Conservation (phyloP, 2,113 vertebrate genomes). For the Sinocyclocheilus anophthalmus region DNA sequence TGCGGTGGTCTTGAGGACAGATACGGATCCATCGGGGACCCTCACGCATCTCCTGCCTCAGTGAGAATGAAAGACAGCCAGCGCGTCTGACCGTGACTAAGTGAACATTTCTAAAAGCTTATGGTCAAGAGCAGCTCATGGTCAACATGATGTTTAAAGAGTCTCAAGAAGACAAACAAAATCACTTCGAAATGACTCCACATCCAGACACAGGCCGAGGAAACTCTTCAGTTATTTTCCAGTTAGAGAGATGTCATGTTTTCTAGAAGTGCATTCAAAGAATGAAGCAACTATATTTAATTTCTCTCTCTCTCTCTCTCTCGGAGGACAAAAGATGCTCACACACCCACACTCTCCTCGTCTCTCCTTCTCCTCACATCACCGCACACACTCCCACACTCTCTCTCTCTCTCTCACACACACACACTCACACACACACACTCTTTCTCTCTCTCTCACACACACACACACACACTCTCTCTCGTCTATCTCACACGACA, state of each 20-base stretch:
- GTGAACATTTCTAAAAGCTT: conserved; percentile 7
- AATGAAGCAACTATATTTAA: background rate
- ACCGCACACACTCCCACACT: no score
- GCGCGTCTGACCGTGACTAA: background rate
- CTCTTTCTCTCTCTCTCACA: no score
- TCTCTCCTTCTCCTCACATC: no score
- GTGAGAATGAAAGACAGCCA: background rate
- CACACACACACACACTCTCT: no score
- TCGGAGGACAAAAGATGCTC: no score
- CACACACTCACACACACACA: no score
- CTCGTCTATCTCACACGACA: no score
- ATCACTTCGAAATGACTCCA: background rate
- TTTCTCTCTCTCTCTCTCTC: background rate
- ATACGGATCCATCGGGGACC: conserved; percentile 59
- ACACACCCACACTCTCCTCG: no score
- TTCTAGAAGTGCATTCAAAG: background rate
- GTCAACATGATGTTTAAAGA: conserved; percentile 1
- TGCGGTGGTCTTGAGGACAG: conserved; percentile 51
- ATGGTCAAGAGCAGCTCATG: background rate
- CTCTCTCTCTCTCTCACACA: no score
- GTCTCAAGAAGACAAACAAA: background rate
- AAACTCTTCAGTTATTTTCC: background rate
- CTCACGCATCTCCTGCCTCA: conserved; percentile 49
- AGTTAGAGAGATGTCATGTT: no score
- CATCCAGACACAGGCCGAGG: background rate